Evolutionary conservation across 23 tunicate species (phyloP).

Genomic region (Halocynthia roretzi): DNA sequence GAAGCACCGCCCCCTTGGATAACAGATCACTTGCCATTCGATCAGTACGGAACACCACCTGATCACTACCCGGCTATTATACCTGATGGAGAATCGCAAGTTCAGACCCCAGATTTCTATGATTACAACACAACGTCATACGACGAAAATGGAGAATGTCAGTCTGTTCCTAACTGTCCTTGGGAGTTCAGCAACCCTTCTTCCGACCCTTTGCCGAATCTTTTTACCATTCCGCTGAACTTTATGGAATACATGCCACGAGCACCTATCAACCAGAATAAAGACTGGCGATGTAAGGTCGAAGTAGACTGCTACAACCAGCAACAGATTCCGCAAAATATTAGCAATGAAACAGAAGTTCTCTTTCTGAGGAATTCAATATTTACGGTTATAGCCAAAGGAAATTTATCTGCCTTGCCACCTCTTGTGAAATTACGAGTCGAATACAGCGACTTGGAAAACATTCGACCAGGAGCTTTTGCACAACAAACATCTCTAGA

Average conservation of each 20-base stretch:
- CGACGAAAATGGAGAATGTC: slow-evolving; percentile 4
- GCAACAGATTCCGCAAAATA: slow-evolving; percentile 1
- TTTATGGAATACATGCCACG: too few relatives aligned
- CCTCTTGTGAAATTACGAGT: slow-evolving; percentile 25
- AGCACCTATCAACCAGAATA: not conserved
- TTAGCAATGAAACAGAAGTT: slow-evolving; percentile 9
- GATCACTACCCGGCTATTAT: slow-evolving; percentile 11
- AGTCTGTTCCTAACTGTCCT: slow-evolving; percentile 5
- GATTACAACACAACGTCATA: not conserved
- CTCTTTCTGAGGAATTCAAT: slow-evolving; percentile 9
- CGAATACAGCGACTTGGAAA: slow-evolving; percentile 38
- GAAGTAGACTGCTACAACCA: slow-evolving; percentile 6
- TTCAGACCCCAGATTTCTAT: not conserved
- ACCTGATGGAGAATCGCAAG: not conserved
- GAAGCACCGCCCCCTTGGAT: not conserved
- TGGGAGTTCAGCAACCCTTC: slow-evolving; percentile 3
- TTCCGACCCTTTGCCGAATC: not conserved
- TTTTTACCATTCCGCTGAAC: not conserved
- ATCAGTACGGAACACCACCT: slow-evolving; percentile 7
- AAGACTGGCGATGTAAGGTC: slow-evolving; percentile 17
- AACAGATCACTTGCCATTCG: not conserved
- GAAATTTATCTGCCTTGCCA: slow-evolving; percentile 6
- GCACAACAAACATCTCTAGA: slow-evolving; percentile 26
- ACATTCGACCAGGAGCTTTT: slow-evolving; percentile 34
- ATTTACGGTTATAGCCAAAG: not conserved